These are phyloP conservation scores for Drosophila santomea DNA, from an alignment of 1,140 invertebrate species.

Conservation along the genomic window DNA sequence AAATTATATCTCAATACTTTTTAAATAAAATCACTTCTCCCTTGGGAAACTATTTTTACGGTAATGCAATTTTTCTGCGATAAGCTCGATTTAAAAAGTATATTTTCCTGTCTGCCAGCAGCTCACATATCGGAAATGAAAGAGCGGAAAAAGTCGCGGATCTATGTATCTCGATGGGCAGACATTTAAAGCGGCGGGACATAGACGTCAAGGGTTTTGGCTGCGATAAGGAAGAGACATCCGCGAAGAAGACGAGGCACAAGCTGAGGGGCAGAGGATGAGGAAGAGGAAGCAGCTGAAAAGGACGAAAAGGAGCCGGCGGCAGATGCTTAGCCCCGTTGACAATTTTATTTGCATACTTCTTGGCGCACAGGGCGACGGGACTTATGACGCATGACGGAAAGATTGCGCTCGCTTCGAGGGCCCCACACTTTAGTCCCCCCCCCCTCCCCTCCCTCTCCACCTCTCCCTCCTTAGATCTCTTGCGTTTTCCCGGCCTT, in stretches of 20 bases:
- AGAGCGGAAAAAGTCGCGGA: conserved; percentile 1
- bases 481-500: background rate
- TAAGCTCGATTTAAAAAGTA: too few species aligned
- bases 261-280: too few species aligned
- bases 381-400: conserved; percentile 49
- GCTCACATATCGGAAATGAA: conserved; percentile 4
- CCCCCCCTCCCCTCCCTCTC: too few species aligned
- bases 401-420: conserved; percentile 29
- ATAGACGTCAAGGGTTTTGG: conserved; percentile 34
- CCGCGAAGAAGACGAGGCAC: background rate
- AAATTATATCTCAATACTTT: background rate
- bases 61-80: too few species aligned
- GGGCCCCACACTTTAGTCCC: background rate
- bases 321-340: conserved; percentile 39
- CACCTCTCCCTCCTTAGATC: too few species aligned
- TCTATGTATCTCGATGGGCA: conserved; percentile 15
- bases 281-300: background rate
- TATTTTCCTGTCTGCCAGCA: too few species aligned
- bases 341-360: conserved; percentile 70
- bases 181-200: conserved; percentile 39
- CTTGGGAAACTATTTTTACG: too few species aligned
- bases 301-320: conserved; percentile 2
- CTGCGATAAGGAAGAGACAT: conserved; percentile 29
- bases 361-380: conserved; percentile 24
- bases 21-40: background rate